Evolutionary conservation across 1,140 invertebrate species (phyloP).

Genomic region (Drosophila bocki): DNA sequence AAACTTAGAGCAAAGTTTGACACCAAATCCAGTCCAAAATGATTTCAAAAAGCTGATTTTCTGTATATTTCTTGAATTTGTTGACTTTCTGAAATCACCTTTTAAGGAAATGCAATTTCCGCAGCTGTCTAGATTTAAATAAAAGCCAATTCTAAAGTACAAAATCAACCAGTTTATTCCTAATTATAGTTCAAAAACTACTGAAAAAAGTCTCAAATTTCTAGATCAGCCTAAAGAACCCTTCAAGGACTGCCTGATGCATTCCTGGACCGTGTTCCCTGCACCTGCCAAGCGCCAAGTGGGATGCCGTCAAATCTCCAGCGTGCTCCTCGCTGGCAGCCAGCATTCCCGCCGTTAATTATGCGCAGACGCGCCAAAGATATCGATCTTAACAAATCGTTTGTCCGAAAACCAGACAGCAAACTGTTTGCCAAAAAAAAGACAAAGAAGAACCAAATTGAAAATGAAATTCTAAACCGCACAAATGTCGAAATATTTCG

Average conservation of each 20-base stretch:
- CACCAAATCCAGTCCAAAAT: background rate
- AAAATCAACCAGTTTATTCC: background rate
- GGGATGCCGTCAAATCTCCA: conserved; percentile 55
- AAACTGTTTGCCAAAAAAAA: conserved; percentile 34
- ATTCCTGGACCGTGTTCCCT: conserved; percentile 42
- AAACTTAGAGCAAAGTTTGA: background rate
- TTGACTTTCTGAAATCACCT: background rate
- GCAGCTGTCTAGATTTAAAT: no score
- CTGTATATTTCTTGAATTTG: background rate
- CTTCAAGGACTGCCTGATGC: background rate
- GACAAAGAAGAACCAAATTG: conserved; percentile 51
- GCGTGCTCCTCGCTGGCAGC: conserved; percentile 30
- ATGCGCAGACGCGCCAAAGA: conserved; percentile 80
- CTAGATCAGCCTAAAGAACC: background rate
- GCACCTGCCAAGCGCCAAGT: conserved; percentile 62
- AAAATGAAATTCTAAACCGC: conserved; percentile 81
- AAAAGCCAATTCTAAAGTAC: no score
- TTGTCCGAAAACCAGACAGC: conserved; percentile 64
- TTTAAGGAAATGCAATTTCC: background rate
- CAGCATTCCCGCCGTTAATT: conserved; percentile 53
- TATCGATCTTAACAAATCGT: conserved; percentile 82
- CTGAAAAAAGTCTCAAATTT: background rate
- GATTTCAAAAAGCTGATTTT: background rate
- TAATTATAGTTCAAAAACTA: background rate
- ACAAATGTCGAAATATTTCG: conserved; percentile 80